Base-by-base conservation (phyloP, 2,888 invertebrate genomes). In the Mythimna impura region DNA sequence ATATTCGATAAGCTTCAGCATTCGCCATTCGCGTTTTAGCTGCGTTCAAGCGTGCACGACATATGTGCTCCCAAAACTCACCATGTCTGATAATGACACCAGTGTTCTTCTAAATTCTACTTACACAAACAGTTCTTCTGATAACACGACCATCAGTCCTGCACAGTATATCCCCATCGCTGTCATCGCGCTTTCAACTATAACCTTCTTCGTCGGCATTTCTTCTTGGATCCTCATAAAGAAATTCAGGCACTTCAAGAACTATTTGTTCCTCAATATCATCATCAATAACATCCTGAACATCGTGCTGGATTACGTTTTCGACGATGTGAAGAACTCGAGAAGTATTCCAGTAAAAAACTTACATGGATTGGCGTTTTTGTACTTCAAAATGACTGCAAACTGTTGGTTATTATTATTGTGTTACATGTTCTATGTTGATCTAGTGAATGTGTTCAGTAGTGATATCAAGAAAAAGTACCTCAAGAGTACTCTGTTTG, bases 351-450 rank as follows among this genome's bases (percentile, higher is more conserved):
- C 10, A 4, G 2, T 50, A 14, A 0, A 1, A 12, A 54, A 25
- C 8, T 12, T 22, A 2, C 0, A 43, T 22, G 68, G 34, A 34
- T 34, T 75, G 12, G 0, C 30, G 10, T 75, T 20, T n/a, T 47
- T 83, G 34, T 83, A 71, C 63, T 74, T 79, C 8, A 81, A 60
- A 62, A 10, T 79, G 20, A 47, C 70, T 0, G 54, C 14, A 4
- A 63, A 81, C 7, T 81, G 1, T 34, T 83, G 84, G 83, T 34
- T 84, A 14, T 10, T 81, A 7, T 30, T 79, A 2, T 4, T 83
- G 66, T 83, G 81, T 54, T 81, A 61, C 20, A 5, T 74, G 10
- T 78, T 83, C 12, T 83, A 83, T 30, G n/a, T 66, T 22, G 76
- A 81, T 6, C 20, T 81, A 3, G 78, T 78, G 22, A 74, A 71